Base-by-base conservation (phyloP, 2,888 invertebrate genomes). In the Thereva unica region DNA sequence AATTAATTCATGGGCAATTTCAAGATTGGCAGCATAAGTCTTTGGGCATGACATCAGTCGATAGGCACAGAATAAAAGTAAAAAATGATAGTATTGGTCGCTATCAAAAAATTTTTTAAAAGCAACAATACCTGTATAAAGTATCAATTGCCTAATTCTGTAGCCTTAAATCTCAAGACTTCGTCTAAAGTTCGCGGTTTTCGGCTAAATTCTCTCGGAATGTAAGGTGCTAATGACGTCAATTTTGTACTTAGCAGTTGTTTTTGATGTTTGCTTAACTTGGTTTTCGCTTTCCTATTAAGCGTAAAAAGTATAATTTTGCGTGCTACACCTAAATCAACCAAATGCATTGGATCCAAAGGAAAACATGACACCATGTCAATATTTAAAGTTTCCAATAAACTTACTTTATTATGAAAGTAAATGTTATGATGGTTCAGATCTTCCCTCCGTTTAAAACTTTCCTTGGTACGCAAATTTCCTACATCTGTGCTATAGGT, bases 1-100 rank as follows among this genome's bases (percentile, higher is more conserved):
- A 52, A 52, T 52, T 52, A 52, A 52, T 52, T 52, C 52, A 52
- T 52, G 35, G 52, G 52, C 34, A 52, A 52, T 5, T 35, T 52
- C 52, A 35, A 52, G 52, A 52, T 52, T 52, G 35, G 52, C 52
- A 52, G 52, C 52, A 35, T 35, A 35, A 52, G 52, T 52, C 5
- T 52, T 5, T 52, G 52, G 52, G 52, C 52, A 52, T 52, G 52
- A 52, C 12, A 52, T 52, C 52, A 52, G 12, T 52, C 52, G 52
- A 52, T 52, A 52, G 34, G 52, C 52, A 35, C 52, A 52, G 35
- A 52, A 52, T 52, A 52, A 52, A 52, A 52, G 52, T 52, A 35
- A 52, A 52, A 52, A 52, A 52, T 52, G 52, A 52, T 52, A 52
- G 52, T 52, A 52, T 52, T 52, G 52, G 52, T 52, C 52, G 52